Evolutionary conservation across 2,888 invertebrate species (phyloP), one percentile per base, ranked within the genome.

Genomic region (Torymus auratus): DNA sequence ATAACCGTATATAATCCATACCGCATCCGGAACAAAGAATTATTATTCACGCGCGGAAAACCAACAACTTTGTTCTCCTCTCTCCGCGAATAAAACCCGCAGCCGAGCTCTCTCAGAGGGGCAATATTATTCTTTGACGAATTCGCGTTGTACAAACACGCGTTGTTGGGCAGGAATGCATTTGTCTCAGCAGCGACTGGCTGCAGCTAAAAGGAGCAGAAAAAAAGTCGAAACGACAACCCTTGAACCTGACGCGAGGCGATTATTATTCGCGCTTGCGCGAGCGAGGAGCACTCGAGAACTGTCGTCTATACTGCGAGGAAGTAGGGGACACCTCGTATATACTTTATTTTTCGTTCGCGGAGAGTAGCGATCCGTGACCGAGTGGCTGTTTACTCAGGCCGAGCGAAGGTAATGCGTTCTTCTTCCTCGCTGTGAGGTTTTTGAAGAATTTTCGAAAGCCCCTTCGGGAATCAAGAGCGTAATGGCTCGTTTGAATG

Each of bases 61-160:
- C 28, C 28, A 28, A 28, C 28, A 28, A 28, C 28, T 28, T 28
- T 28, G 28, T 28, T 28, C 28, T 28, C 28, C 3, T 28, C 28
- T 28, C 28, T 28, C 3, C 7, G 28, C 28, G 28, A 28, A 28
- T 28, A 28, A 28, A 28, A 28, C 7, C 7, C 7, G 20, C 20
- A 28, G 28, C 28, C 28, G 7, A 17, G 14, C 50, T 50, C 50
- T 50, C 50, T 12, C 4, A 50, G 23, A 53, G 67, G 69, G 67
- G 69, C 53, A 73, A 79, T 79, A 79, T 73, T 79, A 73, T 68
- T 14, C 52, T 58, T 68, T 73, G 78, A 50, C 50, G 73, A 68
- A 61, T 69, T 53, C 13, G 58, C 58, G 53, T 56, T 62, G 52
- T n/a, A 20, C 17, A 65, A 72, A 62, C 52, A 58, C 12, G 12